Evolutionary conservation across 1,140 invertebrate genomes (phyloP).

Genomic region (Phymastichus coffea): DNA sequence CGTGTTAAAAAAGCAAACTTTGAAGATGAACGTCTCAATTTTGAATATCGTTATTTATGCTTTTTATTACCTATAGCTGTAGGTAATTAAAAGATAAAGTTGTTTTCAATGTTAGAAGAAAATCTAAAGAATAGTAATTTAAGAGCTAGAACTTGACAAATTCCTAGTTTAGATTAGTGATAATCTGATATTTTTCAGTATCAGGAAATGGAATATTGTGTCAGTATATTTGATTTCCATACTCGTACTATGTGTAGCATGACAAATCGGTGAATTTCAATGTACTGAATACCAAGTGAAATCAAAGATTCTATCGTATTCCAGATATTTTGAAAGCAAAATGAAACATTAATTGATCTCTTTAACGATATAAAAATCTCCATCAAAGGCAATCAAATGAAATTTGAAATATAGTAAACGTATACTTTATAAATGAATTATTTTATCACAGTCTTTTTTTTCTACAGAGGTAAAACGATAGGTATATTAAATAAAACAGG

Average conservation of each 20-base stretch:
- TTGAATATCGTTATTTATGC: no score
- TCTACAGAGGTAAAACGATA: not conserved
- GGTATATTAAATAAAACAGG: conserved; percentile 1
- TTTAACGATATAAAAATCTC: not conserved
- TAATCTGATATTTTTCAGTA: conserved; percentile 2
- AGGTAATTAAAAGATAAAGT: no score
- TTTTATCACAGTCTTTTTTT: conserved; percentile 14
- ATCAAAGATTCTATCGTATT: not conserved
- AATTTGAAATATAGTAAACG: not conserved
- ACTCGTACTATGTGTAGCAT: not conserved
- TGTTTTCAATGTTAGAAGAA: no score
- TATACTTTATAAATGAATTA: conserved; percentile 9
- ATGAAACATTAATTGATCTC: no score
- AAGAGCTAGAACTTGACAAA: no score
- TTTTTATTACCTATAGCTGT: no score
- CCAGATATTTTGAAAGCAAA: no score
- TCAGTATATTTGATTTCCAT: not conserved
- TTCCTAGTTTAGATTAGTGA: not conserved
- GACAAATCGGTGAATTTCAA: not conserved
- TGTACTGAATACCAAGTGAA: not conserved
- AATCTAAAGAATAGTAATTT: no score
- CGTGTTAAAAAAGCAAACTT: no score
- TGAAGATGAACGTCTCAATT: no score
- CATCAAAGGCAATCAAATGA: not conserved
- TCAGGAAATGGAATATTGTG: not conserved